Evolutionary conservation across 2,888 invertebrate genomes (phyloP).

Genomic region (Scrobipalpa atriplicella): DNA sequence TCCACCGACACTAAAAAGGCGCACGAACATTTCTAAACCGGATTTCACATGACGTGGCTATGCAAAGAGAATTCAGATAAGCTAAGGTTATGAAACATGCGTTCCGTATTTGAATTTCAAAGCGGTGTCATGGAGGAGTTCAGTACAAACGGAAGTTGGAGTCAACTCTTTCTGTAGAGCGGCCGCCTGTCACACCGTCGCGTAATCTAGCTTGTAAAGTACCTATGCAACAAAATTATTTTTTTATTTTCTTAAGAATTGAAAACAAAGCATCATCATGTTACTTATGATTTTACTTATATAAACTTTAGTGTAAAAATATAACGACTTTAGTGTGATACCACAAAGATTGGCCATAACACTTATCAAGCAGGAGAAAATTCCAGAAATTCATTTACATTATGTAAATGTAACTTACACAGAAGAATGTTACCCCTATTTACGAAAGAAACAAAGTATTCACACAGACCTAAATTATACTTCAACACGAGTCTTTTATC

Average conservation of each 20-base stretch:
- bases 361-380: too few species aligned
- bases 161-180: constrained; percentile 38
- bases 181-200: constrained; percentile 33
- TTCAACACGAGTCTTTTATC: background rate
- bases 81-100: constrained; percentile 46
- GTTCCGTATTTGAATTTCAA: constrained; percentile 56
- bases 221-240: too few species aligned
- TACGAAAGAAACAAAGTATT: too few species aligned
- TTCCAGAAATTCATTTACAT: too few species aligned
- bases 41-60: constrained; percentile 28
- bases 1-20: constrained; percentile 27
- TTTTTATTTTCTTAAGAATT: constrained; percentile 1
- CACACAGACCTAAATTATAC: too few species aligned
- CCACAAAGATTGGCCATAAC: too few species aligned
- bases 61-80: constrained; percentile 51
- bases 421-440: too few species aligned
- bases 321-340: too few species aligned
- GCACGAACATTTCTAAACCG: constrained; percentile 33
- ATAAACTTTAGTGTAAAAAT: too few species aligned
- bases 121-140: constrained; percentile 32
- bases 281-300: too few species aligned
- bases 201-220: background rate
- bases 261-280: too few species aligned
- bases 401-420: too few species aligned
- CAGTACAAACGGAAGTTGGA: constrained; percentile 36